Evolutionary conservation across 2,113 vertebrate species (phyloP).

Genomic region (Callopanchax toddi): DNA sequence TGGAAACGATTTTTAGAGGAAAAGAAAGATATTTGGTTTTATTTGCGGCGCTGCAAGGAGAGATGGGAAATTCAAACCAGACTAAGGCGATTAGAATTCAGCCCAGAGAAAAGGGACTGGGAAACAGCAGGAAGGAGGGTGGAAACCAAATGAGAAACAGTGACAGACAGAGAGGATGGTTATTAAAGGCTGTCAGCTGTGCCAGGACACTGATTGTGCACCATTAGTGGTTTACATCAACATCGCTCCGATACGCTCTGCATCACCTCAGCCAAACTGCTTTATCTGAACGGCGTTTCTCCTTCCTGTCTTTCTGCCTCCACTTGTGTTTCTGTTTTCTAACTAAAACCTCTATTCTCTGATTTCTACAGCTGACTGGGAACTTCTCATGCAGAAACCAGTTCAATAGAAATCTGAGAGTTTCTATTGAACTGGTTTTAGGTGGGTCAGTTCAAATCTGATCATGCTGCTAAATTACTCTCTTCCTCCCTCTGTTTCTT

Average conservation of each 20-base stretch:
- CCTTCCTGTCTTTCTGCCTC: background rate
- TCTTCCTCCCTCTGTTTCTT: background rate
- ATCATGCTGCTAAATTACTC: background rate
- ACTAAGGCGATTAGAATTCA: conserved; percentile 29
- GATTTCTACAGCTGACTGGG: background rate
- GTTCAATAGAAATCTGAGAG: background rate
- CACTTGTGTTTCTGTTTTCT: conserved; percentile 2
- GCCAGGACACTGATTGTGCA: conserved; percentile 33
- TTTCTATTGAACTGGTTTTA: background rate
- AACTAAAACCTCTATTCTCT: background rate
- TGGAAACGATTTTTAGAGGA: conserved; percentile 6
- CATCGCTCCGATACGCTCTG: conserved; percentile 17
- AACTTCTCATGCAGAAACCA: background rate
- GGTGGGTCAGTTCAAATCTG: background rate
- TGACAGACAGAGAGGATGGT: conserved; percentile 16
- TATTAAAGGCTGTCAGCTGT: conserved; percentile 40
- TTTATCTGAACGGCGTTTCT: conserved; percentile 14
- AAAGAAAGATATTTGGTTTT: conserved; percentile 26
- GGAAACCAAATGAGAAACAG: conserved; percentile 41
- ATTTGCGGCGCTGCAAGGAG: conserved; percentile 10
- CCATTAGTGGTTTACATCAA: conserved; percentile 46
- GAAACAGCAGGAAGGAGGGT: conserved; percentile 24
- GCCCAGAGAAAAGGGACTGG: background rate
- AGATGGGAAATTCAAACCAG: conserved; percentile 68
- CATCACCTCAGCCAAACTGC: conserved; percentile 38